Base-by-base conservation (phyloP, 2,888 invertebrate species). In the Hydropsyche betteni region DNA sequence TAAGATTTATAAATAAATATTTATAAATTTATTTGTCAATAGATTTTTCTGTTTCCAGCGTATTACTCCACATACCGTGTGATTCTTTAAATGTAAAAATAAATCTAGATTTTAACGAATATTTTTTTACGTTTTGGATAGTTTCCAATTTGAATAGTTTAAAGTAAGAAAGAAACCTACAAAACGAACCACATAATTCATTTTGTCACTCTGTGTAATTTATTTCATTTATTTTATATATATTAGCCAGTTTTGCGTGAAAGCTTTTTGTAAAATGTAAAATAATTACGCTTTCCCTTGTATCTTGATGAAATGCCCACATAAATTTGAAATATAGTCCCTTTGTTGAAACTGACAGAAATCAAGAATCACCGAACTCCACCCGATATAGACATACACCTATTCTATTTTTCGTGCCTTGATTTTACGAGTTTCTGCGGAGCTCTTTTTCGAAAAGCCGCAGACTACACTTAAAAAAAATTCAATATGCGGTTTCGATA, bases 111-210 rank as follows among this genome's bases (percentile, higher is more conserved):
- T 24, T 24, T 24, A 24, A 24, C 44, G 7, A 44, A 8, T 1
- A 44, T 44, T 44, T 44, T 44, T 44, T 36, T 64, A 12, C n/a
- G 34, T 10, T 64, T 36, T 64, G 64, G 64, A 64, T 10, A 34
- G 64, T 36, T 64, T 64, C 64, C 64, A 64, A 64, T 64, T 64
- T 12, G 34, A 64, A 64, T 36, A 12, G 36, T 64, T 36, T 64
- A 34, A 36, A 64, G 64, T 33, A n/a, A 64, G 36, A 64, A 64
- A 64, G 36, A 36, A 64, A 64, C 34, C 34, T 36, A 64, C 34
- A 64, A 64, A 64, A 64, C 34, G 12, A 36, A 24, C 8, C n/a
- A 64, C 64, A 64, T 64, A 33, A 33, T 64, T 64, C 64, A 64
- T 64, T 36, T 64, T 64, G 64, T 64, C 64, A 64, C 36, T 36